A percentile compares a stretch with the other conserved stretches of the same genome.
These are phyloP conservation scores for Helicoverpa assulta DNA, from an alignment of 2,888 invertebrate genomes.

Conservation along the genomic window DNA sequence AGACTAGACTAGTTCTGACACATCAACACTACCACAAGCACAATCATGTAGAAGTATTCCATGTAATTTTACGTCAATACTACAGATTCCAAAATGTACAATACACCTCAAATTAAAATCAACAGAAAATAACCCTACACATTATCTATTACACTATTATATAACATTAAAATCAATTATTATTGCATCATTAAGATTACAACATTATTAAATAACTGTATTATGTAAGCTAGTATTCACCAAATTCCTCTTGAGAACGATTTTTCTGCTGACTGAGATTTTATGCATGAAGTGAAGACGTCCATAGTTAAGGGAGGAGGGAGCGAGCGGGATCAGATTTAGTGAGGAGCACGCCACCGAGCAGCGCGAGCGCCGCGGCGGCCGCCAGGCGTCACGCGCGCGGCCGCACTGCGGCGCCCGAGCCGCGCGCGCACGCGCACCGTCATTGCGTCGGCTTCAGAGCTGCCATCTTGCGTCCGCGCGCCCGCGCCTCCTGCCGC, in stretches of 20 bases:
- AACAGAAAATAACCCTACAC: slow-evolving; percentile 54
- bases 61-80: slow-evolving; percentile 35
- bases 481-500: slow-evolving; percentile 94
- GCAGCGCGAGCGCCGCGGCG: slow-evolving; percentile 80
- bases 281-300: slow-evolving; percentile 26
- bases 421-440: slow-evolving; percentile 87
- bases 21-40: slow-evolving; percentile 29
- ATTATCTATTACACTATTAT: slow-evolving; percentile 15
- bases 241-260: slow-evolving; percentile 22
- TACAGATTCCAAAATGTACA: slow-evolving; percentile 44
- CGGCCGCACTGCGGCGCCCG: slow-evolving; percentile 76
- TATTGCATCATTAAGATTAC: slow-evolving; percentile 61
- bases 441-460: slow-evolving; percentile 95
- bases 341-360: slow-evolving; percentile 78
- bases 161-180: slow-evolving; percentile 52
- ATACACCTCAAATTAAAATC: slow-evolving; percentile 42
- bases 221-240: slow-evolving; percentile 45
- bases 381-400: slow-evolving; percentile 87
- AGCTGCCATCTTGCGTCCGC: slow-evolving; percentile 94
- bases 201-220: slow-evolving; percentile 31
- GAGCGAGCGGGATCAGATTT: slow-evolving; percentile 70
- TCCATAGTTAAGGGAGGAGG: slow-evolving; percentile 63
- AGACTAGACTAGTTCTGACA: slow-evolving; percentile 13
- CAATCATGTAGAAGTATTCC: slow-evolving; percentile 5
- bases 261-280: slow-evolving; percentile 10